Evolutionary conservation across 2,797 vertebrate species (phyloP), one percentile per base, ranked within the genome.

Genomic region (Bradypodion pumilum): DNA sequence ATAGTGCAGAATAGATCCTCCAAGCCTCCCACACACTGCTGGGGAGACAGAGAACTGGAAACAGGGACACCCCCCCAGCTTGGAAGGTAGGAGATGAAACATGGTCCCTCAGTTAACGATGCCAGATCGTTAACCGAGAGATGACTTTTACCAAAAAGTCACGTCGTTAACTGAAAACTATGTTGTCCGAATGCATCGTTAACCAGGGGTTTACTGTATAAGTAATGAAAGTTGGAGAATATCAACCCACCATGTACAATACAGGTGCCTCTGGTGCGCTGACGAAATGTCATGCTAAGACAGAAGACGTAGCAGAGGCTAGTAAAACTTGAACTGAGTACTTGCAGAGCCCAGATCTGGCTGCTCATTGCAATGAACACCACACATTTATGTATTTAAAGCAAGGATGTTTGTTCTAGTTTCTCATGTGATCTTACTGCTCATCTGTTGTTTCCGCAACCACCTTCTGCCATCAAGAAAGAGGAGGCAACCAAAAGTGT

Each of bases 261-360:
- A 86, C 91, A 94, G 92, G 91, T 93, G 92, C 91, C 89, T 92
- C 88, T 82, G 89, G 80, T 83, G 83, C 0, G 1, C 89, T 90
- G 89, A 90, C 91, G 91, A 89, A 88, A 89, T 87, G 83, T 86
- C 88, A 87, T 93, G 92, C 85, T 91, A 91, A 92, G 84, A 85
- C 85, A 86, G 77, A 88, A 92, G 89, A 62, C 88, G 90, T 80
- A 81, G 70, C 63, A 74, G 78, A 88, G 86, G 88, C 85, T 83
- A 74, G 29, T 80, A 89, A 86, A 88, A 85, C 89, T 86, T 89
- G 78, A 88, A 89, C 86, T 73, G 86, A 84, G 37, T 90, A 70
- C 87, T 92, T 73, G 66, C 82, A 86, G 85, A 85, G 78, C 73
- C 52, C 82, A 74, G 82, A 46, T 82, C 84, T 89, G 88, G 81